Conservation (phyloP, 2,797 vertebrate species). For the Caiman crocodilus region DNA sequence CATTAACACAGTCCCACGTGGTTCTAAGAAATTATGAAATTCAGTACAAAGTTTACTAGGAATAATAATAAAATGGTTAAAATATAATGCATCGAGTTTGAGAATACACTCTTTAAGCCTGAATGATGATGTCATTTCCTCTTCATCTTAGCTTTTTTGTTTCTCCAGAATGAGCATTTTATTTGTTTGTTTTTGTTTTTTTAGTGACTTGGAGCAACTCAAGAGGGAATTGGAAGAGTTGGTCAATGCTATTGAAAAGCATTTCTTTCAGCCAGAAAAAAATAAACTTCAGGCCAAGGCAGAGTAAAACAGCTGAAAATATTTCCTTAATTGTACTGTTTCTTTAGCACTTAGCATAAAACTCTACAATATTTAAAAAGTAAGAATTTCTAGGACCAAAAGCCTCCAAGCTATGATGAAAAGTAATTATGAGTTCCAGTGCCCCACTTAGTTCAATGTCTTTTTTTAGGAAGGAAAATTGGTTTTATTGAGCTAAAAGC, state of each 20-base stretch:
- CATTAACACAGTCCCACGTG: background rate
- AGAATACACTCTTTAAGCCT: conserved; percentile 15
- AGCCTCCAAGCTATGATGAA: conserved; percentile 13
- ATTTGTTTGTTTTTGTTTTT: conserved; percentile 51
- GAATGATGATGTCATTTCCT: background rate
- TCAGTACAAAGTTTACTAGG: background rate
- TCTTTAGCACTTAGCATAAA: background rate
- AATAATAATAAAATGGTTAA: background rate
- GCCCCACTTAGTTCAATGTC: conserved; percentile 11
- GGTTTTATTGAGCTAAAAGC: background rate
- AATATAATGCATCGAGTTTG: background rate
- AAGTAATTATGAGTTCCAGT: conserved; percentile 13
- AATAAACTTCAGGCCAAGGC: conserved; percentile 89
- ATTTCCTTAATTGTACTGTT: background rate
- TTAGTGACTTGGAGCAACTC: conserved; percentile 89
- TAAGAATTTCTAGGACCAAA: conserved; percentile 50
- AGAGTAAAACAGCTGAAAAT: conserved; percentile 67
- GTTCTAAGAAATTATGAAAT: background rate
- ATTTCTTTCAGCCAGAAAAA: conserved; percentile 95
- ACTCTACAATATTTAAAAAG: conserved; percentile 44
- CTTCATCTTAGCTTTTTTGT: background rate
- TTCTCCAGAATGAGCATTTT: background rate
- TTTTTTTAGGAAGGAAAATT: conserved; percentile 9
- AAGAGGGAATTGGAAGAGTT: conserved; percentile 91
- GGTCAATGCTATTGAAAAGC: conserved; percentile 89